phyloP scores from a whole-genome alignment of 2,113 vertebrate species.

The Heptranchias perlo region DNA sequence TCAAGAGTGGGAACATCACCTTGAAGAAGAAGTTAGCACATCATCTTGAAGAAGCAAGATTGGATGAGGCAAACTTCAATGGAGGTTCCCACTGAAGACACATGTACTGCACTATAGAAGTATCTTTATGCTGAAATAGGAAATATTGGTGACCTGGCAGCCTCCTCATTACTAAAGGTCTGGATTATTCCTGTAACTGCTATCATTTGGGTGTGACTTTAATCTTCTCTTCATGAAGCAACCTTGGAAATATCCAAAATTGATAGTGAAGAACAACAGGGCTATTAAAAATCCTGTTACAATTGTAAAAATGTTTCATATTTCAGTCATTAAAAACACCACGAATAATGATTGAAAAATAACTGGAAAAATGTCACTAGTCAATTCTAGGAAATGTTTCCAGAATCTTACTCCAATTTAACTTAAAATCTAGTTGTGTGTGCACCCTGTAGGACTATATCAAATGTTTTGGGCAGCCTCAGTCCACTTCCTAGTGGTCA shows the following conservation, averaged over 20 bases:
- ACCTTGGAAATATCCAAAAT: not conserved
- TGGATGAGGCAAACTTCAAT: no score
- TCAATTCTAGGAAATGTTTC: conserved; percentile 13
- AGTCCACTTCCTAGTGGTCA: not conserved
- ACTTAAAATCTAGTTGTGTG: not conserved
- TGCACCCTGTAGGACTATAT: not conserved
- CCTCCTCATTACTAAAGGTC: not conserved
- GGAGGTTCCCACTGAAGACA: no score
- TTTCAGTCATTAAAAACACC: not conserved
- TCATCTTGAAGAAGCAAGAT: no score
- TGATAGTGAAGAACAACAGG: not conserved
- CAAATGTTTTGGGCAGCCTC: not conserved
- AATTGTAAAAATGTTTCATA: not conserved
- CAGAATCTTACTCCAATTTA: not conserved
- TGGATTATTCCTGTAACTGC: not conserved
- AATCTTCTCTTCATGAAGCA: not conserved
- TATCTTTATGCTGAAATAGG: not conserved
- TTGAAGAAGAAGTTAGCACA: no score
- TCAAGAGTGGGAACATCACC: not conserved
- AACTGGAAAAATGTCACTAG: not conserved
- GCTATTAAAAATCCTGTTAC: not conserved
- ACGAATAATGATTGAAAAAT: not conserved
- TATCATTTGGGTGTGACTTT: not conserved
- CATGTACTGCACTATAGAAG: not conserved
- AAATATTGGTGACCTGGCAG: not conserved